Evolutionary conservation across 2,888 invertebrate genomes (phyloP).

Genomic region (Meandrusa payeni): DNA sequence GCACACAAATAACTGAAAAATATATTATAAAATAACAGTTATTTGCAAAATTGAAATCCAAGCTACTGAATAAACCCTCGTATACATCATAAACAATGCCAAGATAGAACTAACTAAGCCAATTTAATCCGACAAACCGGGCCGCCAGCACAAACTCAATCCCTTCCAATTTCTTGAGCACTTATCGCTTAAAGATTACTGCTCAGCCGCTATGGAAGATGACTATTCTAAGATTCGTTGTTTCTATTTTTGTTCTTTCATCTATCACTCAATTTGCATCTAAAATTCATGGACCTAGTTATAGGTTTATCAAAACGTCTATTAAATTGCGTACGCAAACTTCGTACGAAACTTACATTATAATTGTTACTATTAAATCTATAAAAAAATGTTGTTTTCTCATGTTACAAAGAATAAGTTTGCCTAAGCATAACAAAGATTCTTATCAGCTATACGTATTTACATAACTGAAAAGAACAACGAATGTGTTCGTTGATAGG

Average conservation of each 20-base stretch:
- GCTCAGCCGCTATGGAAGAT: conserved; percentile 8
- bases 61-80: conserved; percentile 15
- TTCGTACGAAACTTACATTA: too few species aligned
- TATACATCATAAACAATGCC: conserved; percentile 31
- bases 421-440: too few species aligned
- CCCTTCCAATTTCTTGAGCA: conserved; percentile 62
- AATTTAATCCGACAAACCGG: conserved; percentile 59
- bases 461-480: background rate
- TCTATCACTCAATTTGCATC: conserved; percentile 7
- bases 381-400: too few species aligned
- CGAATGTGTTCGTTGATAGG: conserved; percentile 4
- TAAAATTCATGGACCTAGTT: too few species aligned
- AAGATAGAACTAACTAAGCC: conserved; percentile 56
- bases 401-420: too few species aligned
- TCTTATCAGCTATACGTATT: too few species aligned
- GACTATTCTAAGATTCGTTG: conserved; percentile 6
- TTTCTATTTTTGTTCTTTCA: background rate
- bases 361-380: too few species aligned
- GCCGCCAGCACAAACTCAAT: conserved; percentile 50
- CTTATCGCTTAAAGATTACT: conserved; percentile 40
- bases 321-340: too few species aligned
- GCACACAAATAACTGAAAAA: too few species aligned
- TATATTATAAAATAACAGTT: too few species aligned
- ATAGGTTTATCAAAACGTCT: too few species aligned
- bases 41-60: conserved; percentile 15